Conservation (phyloP, 1,140 invertebrate genomes). For the Thalassaphorura encarpata region DNA sequence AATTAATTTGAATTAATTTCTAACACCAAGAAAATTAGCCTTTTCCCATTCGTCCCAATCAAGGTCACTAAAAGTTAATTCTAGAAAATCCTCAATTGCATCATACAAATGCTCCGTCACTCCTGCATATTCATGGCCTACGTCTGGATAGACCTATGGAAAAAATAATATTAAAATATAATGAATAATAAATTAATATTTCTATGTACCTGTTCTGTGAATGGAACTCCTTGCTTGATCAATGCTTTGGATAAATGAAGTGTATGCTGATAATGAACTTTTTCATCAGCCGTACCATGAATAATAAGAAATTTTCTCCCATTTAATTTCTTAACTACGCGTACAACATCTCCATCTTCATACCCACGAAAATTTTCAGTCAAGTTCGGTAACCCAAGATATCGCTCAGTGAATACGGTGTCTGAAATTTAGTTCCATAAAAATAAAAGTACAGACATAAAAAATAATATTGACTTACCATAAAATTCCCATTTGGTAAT, state of each 20-base stretch:
- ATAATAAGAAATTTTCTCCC: slow-evolving; percentile 51
- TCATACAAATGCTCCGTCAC: no score
- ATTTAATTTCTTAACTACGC: slow-evolving; percentile 54
- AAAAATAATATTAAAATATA: not conserved
- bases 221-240: slow-evolving; percentile 58
- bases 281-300: slow-evolving; percentile 67
- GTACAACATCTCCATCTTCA: slow-evolving; percentile 59
- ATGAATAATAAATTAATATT: no score
- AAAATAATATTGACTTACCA: slow-evolving; percentile 52
- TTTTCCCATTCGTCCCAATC: not conserved
- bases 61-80: not conserved
- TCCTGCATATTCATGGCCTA: not conserved
- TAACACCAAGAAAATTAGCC: not conserved
- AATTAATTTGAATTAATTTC: not conserved
- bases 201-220: slow-evolving; percentile 69
- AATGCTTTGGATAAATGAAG: slow-evolving; percentile 66
- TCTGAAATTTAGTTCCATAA: no score
- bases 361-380: slow-evolving; percentile 55
- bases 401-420: slow-evolving; percentile 72
- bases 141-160: slow-evolving; percentile 8
- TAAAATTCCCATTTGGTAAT: slow-evolving; percentile 69
- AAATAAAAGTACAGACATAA: no score
- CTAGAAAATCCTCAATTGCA: no score
- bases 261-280: slow-evolving; percentile 71
- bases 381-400: slow-evolving; percentile 56